Conservation (phyloP, 2,888 invertebrate species). For the Cantharis lateralis region DNA sequence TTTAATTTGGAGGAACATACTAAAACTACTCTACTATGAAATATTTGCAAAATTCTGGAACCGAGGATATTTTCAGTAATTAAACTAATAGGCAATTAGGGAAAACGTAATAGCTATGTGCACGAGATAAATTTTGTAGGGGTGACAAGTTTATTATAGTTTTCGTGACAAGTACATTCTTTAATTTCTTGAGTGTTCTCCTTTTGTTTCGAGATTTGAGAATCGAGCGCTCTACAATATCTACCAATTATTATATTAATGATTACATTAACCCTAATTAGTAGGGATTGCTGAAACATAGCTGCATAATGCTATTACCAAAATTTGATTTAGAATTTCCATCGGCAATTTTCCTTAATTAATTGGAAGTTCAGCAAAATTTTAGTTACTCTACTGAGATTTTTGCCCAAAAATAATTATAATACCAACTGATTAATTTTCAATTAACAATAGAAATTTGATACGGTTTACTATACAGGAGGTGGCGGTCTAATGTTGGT, state of each 20-base stretch:
- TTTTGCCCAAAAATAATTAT: too few relatives aligned
- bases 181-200: neutral
- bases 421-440: neutral
- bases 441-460: neutral
- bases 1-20: neutral
- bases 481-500: neutral
- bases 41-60: neutral
- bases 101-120: constrained; percentile 4
- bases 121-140: neutral
- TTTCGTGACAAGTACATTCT: neutral
- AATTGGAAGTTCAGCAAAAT: neutral
- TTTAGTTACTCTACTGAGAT: neutral
- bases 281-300: neutral
- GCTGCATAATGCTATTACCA: too few relatives aligned
- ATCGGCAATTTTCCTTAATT: neutral
- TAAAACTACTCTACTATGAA: neutral
- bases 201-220: neutral
- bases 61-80: neutral
- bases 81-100: constrained; percentile 5
- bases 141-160: neutral
- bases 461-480: neutral
- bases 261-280: neutral
- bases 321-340: neutral
- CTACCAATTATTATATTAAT: neutral
- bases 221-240: neutral